These are phyloP conservation scores for Aphelocoma californica DNA, from an alignment of 2,797 vertebrate genomes.

Conservation along the genomic window DNA sequence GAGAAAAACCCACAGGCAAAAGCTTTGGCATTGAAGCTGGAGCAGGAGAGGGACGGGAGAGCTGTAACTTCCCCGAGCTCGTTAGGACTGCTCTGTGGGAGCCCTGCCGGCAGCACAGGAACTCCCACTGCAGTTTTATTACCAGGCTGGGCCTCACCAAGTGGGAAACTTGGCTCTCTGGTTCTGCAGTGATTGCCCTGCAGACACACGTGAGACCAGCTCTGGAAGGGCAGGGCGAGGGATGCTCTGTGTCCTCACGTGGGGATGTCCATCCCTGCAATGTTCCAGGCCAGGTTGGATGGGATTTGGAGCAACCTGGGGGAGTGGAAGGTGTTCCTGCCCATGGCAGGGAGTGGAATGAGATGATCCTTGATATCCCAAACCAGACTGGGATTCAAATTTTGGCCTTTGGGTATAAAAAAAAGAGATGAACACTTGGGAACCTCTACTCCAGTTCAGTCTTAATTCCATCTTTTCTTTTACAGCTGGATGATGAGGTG, in stretches of 20 bases:
- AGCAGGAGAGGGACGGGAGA: background rate
- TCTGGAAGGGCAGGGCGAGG: background rate
- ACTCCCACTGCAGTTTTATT: background rate
- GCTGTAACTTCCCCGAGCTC: background rate
- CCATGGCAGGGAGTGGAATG: background rate
- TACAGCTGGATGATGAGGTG: background rate
- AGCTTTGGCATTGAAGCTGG: background rate
- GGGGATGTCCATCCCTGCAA: background rate
- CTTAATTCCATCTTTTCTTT: background rate
- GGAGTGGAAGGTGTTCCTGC: background rate
- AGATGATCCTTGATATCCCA: background rate
- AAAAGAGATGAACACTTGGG: background rate
- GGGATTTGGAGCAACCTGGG: background rate
- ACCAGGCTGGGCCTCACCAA: background rate
- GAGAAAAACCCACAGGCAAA: background rate
- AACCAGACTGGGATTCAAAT: background rate
- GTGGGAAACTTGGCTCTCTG: background rate
- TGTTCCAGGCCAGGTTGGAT: background rate
- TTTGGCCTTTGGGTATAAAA: background rate
- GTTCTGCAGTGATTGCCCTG: fast-evolving
- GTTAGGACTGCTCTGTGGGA: background rate
- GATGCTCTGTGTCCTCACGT: background rate
- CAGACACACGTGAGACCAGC: fast-evolving
- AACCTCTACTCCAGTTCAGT: background rate
- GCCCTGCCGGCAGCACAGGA: background rate